These are phyloP conservation scores for Albula goreensis DNA, from an alignment of 2,113 vertebrate genomes.

Conservation along the genomic window DNA sequence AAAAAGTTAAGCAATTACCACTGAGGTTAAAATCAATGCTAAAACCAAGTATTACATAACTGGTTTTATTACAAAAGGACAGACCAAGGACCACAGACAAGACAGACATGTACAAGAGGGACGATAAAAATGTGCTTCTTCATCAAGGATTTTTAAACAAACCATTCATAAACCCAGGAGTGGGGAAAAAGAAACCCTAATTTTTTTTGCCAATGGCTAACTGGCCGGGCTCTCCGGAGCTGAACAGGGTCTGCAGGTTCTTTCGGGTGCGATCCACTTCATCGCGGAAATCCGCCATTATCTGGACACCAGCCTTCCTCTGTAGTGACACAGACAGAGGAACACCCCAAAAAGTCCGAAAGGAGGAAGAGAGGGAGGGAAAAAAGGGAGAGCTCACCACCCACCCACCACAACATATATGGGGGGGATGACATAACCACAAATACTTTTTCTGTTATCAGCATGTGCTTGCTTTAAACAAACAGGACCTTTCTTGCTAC, in stretches of 20 bases:
- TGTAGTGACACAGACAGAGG: constrained; percentile 24
- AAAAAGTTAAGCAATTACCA: neutral
- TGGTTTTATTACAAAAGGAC: neutral
- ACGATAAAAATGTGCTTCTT: neutral
- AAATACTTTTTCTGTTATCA: no score
- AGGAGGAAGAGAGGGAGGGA: neutral
- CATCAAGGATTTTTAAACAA: neutral
- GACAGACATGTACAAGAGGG: neutral
- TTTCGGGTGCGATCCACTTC: constrained; percentile 49
- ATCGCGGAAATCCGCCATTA: constrained; percentile 62
- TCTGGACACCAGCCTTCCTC: constrained; percentile 63
- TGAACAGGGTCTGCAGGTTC: constrained; percentile 40
- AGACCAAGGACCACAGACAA: neutral
- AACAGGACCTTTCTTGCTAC: no score
- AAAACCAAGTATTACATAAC: neutral
- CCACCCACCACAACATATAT: no score
- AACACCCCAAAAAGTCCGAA: neutral
- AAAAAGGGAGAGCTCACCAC: no score
- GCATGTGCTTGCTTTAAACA: no score
- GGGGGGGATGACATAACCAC: no score
- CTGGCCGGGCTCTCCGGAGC: neutral
- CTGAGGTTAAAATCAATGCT: neutral
- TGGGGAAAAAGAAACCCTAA: no score
- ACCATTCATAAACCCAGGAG: no score
- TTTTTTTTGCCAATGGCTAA: neutral